A percentile compares a stretch with the other conserved stretches of the same genome.
Conservation (phyloP, 2,888 invertebrate genomes). For the Protodeltote pygarga region DNA sequence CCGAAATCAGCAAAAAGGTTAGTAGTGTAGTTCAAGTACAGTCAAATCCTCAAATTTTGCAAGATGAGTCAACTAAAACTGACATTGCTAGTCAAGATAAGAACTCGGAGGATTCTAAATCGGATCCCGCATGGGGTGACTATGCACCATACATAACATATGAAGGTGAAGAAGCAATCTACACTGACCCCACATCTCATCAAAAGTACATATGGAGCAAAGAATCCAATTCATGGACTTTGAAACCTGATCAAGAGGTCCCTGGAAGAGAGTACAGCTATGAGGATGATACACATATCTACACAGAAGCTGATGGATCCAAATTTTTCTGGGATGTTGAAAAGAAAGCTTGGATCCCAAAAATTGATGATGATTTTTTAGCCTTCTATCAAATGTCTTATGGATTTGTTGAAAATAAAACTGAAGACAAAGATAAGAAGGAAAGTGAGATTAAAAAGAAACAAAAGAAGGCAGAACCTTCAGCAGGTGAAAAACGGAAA, state of each 20-base stretch:
- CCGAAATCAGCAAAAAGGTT: conserved; percentile 8
- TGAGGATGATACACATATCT: conserved; percentile 92
- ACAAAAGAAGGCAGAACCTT: conserved; percentile 72
- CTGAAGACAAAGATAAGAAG: conserved; percentile 63
- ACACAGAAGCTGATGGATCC: conserved; percentile 95
- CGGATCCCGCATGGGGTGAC: conserved; percentile 66
- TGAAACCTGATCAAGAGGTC: conserved; percentile 65
- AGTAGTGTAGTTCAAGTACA: conserved; percentile 5
- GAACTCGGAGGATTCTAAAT: conserved; percentile 13
- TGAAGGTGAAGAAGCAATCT: conserved; percentile 90
- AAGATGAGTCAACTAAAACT: not conserved
- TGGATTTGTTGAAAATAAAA: conserved; percentile 91
- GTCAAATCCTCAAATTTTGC: not conserved
- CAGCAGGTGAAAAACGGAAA: conserved; percentile 83
- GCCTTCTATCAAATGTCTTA: conserved; percentile 98
- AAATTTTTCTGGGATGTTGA: conserved; percentile 96
- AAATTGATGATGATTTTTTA: conserved; percentile 98
- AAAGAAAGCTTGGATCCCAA: conserved; percentile 98
- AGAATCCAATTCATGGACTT: conserved; percentile 82
- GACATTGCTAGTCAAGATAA: conserved; percentile 4
- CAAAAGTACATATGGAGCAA: conserved; percentile 89
- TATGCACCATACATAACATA: conserved; percentile 89
- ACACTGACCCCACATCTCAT: conserved; percentile 90
- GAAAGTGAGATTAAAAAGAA: conserved; percentile 69
- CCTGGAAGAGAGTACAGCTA: conserved; percentile 87